Conservation (phyloP, 1,140 invertebrate species). For the Drosophila simulans region DNA sequence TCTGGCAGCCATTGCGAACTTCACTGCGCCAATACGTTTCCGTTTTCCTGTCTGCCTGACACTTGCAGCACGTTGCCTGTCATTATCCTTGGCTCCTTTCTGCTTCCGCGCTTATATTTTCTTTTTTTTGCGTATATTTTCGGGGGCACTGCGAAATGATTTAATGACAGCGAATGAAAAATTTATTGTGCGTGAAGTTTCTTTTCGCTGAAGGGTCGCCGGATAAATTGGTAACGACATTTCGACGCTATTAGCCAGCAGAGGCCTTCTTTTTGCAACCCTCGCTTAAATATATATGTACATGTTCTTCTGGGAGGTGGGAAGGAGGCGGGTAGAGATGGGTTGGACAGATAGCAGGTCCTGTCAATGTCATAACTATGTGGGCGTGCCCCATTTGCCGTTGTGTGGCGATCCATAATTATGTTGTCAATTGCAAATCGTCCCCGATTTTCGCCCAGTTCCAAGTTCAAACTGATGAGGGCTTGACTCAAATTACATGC, state of each 20-base stretch:
- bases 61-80: constrained; percentile 79
- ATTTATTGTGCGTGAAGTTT: constrained; percentile 76
- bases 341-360: constrained; percentile 28
- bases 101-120: constrained; percentile 13
- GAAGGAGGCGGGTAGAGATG: background rate
- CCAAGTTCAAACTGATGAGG: constrained; percentile 29
- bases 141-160: constrained; percentile 47
- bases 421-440: constrained; percentile 75
- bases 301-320: background rate
- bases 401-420: constrained; percentile 66
- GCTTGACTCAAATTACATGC: constrained; percentile 23
- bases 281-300: constrained; percentile 20
- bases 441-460: constrained; percentile 34
- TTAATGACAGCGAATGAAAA: constrained; percentile 76
- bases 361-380: constrained; percentile 78
- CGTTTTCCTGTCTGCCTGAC: constrained; percentile 81
- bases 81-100: constrained; percentile 64
- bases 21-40: constrained; percentile 78
- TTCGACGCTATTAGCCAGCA: constrained; percentile 51
- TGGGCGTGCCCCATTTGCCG: constrained; percentile 59
- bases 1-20: constrained; percentile 66
- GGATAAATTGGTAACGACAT: constrained; percentile 68
- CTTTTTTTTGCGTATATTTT: constrained; percentile 13
- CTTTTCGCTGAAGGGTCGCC: constrained; percentile 51
- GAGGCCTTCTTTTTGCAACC: constrained; percentile 40